Conservation (phyloP, 2,888 invertebrate genomes). For the Nemurella pictetii region DNA sequence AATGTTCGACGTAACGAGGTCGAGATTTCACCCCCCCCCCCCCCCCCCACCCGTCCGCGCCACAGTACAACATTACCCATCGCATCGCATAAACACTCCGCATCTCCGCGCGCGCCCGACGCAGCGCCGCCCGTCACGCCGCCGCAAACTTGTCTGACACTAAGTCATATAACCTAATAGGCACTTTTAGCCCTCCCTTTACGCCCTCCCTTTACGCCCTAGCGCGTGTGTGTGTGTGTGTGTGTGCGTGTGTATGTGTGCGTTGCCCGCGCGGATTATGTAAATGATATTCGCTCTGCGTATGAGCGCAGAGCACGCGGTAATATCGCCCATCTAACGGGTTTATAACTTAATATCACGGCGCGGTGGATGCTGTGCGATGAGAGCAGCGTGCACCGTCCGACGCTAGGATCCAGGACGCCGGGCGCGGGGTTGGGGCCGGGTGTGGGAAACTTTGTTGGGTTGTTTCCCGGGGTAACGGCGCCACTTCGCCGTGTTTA, state of each 20-base stretch:
- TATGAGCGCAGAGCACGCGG: too few relatives aligned
- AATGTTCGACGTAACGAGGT: too few relatives aligned
- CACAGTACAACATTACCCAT: neutral
- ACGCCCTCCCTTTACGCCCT: too few relatives aligned
- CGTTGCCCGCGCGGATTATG: neutral
- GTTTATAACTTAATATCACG: conserved; percentile 13
- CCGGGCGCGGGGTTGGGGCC: neutral
- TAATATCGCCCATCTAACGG: too few relatives aligned
- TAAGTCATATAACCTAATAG: neutral
- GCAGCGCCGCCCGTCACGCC: too few relatives aligned
- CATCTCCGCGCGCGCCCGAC: too few relatives aligned
- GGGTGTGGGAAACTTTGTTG: neutral
- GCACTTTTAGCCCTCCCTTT: neutral
- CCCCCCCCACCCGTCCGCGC: neutral
- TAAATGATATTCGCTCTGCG: neutral
- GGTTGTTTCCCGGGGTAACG: too few relatives aligned
- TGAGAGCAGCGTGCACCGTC: neutral
- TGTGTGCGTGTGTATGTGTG: too few relatives aligned
- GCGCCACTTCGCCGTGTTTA: too few relatives aligned
- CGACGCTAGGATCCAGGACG: neutral
- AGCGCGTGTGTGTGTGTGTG: too few relatives aligned
- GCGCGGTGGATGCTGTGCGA: neutral
- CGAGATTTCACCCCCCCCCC: neutral
- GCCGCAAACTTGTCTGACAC: neutral
- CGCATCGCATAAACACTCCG: too few relatives aligned